phyloP scores from a whole-genome alignment of 2,797 vertebrate species.

The Acanthornis magna region DNA sequence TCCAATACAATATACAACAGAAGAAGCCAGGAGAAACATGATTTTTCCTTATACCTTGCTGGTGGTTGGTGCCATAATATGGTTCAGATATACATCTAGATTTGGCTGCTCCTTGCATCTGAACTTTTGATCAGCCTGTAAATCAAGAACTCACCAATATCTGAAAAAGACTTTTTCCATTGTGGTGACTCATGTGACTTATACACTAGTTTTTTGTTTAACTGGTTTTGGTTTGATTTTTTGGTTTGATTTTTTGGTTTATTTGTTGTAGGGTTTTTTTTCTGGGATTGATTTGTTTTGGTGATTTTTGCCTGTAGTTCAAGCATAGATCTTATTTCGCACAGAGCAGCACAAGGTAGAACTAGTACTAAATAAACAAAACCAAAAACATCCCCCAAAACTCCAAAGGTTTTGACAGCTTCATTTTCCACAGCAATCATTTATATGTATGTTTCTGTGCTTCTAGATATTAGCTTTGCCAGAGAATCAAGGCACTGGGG shows the following conservation, averaged over 20 bases:
- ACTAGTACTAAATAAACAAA: background rate
- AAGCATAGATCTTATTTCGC: background rate
- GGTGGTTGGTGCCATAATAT: background rate
- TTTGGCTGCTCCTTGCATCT: background rate
- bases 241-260: background rate
- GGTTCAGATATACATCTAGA: background rate
- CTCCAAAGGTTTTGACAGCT: background rate
- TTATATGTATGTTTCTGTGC: background rate
- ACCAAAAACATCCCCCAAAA: background rate
- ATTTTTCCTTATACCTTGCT: background rate
- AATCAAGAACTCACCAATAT: background rate
- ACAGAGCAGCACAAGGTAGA: background rate
- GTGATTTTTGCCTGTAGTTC: background rate
- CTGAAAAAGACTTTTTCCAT: background rate
- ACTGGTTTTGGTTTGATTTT: background rate
- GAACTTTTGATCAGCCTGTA: background rate
- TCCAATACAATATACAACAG: background rate
- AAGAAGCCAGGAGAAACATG: background rate
- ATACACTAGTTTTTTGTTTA: background rate
- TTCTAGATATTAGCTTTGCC: background rate
- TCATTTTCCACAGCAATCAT: background rate
- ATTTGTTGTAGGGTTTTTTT: background rate
- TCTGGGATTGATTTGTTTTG: background rate
- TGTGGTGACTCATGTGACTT: background rate
- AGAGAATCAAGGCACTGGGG: background rate